Evolutionary conservation across 1,140 invertebrate genomes (phyloP).

Genomic region (Anastrepha obliqua): DNA sequence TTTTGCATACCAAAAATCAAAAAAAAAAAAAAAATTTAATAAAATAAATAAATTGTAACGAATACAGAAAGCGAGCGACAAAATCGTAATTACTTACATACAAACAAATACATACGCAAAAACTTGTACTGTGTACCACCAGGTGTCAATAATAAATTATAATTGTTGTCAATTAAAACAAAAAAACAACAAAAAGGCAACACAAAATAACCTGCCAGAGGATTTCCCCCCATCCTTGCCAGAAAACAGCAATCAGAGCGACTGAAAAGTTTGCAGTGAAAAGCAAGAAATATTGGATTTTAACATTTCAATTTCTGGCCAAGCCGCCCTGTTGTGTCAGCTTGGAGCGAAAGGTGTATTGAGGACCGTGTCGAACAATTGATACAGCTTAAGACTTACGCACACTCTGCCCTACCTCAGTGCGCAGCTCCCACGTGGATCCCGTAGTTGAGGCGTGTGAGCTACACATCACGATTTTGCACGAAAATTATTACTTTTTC

Average conservation of each 20-base stretch:
- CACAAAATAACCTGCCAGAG: background rate
- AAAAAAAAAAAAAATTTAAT: background rate
- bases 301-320: background rate
- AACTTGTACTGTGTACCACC: background rate
- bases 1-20: background rate
- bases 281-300: conserved; percentile 27
- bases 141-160: conserved; percentile 52
- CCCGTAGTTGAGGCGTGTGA: background rate
- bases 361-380: conserved; percentile 5
- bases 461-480: background rate
- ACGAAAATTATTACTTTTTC: background rate
- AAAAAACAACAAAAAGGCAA: background rate
- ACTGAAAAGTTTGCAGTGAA: background rate
- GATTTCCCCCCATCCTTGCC: background rate
- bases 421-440: background rate
- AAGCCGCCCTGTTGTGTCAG: background rate
- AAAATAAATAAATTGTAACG: background rate
- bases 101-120: background rate
- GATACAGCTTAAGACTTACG: background rate
- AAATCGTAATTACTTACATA: background rate
- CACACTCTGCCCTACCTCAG: background rate
- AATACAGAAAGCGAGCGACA: background rate
- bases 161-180: conserved; percentile 38
- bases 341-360: background rate
- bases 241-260: background rate